Evolutionary conservation across 1,140 invertebrate genomes (phyloP).

Genomic region (Leguminivora glycinivorella): DNA sequence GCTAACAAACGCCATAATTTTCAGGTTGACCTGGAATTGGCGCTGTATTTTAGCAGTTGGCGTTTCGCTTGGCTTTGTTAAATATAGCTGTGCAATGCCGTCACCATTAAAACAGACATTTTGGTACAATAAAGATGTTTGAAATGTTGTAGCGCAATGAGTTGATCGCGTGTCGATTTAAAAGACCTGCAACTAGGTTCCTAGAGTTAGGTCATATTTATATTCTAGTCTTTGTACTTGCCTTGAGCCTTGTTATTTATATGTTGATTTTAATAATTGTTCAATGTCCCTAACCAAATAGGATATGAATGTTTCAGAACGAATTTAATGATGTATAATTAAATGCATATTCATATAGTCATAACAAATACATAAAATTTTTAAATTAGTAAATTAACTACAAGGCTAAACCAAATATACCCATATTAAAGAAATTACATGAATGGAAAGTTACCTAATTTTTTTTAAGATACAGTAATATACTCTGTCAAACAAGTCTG

Average conservation of each 20-base stretch:
- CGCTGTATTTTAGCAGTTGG: not conserved
- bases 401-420: too few species aligned
- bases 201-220: not conserved
- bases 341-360: too few species aligned
- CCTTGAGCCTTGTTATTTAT: not conserved
- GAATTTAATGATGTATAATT: too few species aligned
- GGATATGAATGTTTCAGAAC: not conserved
- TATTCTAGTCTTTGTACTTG: not conserved
- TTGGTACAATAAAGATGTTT: conserved; percentile 8
- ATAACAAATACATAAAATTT: too few species aligned
- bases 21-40: conserved; percentile 13
- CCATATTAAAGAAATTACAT: too few species aligned
- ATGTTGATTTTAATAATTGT: not conserved
- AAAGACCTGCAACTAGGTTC: not conserved
- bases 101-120: conserved; percentile 3
- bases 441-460: too few species aligned
- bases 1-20: conserved; percentile 1
- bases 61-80: conserved; percentile 3
- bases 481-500: too few species aligned
- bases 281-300: not conserved
- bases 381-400: too few species aligned
- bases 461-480: too few species aligned
- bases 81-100: not conserved
- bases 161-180: not conserved
- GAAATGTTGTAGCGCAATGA: conserved; percentile 4